A percentile compares a stretch with the other conserved stretches of the same genome.
Conservation (phyloP, 2,797 vertebrate species). For the Phaenicophaeus curvirostris region DNA sequence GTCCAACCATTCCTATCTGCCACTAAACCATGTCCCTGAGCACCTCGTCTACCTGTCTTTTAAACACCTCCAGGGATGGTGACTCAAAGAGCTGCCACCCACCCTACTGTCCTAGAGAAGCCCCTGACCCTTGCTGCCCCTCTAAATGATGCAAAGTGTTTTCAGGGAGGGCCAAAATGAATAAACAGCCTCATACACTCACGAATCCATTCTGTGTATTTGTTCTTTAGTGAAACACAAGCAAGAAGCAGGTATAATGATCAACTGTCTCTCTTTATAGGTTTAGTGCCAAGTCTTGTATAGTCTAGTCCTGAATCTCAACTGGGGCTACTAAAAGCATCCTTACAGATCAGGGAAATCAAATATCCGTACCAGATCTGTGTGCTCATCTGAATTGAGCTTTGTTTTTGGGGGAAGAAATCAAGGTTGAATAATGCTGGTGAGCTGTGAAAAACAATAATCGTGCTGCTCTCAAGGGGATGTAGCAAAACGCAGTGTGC, state of each 20-base stretch:
- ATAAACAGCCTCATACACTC: neutral
- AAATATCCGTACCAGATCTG: neutral
- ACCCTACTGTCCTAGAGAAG: neutral
- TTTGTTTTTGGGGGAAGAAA: slow-evolving; percentile 12
- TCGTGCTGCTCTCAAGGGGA: neutral
- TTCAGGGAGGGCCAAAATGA: neutral
- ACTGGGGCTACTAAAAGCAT: neutral
- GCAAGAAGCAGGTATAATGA: neutral
- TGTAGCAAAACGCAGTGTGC: neutral
- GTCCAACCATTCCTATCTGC: no score
- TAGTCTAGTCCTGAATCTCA: neutral
- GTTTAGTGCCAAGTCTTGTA: neutral
- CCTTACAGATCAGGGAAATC: neutral
- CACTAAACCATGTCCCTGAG: no score
- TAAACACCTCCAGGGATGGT: no score
- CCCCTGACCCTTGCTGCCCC: neutral
- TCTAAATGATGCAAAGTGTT: neutral
- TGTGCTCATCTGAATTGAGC: neutral
- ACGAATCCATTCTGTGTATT: neutral
- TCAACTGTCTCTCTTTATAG: neutral
- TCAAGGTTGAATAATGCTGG: neutral
- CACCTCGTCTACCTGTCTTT: no score
- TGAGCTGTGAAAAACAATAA: neutral
- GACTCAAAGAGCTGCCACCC: neutral
- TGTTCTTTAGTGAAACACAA: neutral